A percentile compares a stretch with the other conserved stretches of the same genome.
Conservation (phyloP, 2,888 invertebrate genomes). For the Dryomyza anilis region DNA sequence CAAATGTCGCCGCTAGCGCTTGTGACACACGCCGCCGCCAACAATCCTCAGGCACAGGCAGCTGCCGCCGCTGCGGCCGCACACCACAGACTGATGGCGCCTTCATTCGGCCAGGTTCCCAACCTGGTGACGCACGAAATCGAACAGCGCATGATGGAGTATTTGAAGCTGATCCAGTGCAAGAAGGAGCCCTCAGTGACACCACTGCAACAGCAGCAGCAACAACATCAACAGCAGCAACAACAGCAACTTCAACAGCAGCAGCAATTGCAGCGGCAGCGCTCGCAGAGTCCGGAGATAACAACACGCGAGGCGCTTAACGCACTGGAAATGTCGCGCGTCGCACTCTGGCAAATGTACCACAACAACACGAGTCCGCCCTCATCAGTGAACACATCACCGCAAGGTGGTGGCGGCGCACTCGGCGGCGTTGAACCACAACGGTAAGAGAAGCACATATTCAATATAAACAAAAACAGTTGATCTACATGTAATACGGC, state of each 20-base stretch:
- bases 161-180: constrained; percentile 72
- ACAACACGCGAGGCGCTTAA: constrained; percentile 64
- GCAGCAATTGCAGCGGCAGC: constrained; percentile 43
- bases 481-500: background rate
- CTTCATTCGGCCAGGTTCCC: constrained; percentile 65
- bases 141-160: constrained; percentile 79
- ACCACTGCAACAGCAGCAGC: constrained; percentile 30
- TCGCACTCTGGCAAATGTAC: constrained; percentile 83
- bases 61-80: constrained; percentile 63
- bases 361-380: constrained; percentile 70
- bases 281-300: constrained; percentile 62
- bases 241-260: constrained; percentile 40
- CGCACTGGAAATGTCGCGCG: constrained; percentile 77
- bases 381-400: constrained; percentile 61
- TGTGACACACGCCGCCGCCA: constrained; percentile 65
- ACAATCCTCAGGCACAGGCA: constrained; percentile 63
- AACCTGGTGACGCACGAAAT: constrained; percentile 73
- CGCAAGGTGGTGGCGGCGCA: constrained; percentile 43
- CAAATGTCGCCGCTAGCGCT: constrained; percentile 81
- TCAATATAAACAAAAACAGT: background rate
- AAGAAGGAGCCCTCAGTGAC: constrained; percentile 55
- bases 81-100: constrained; percentile 59
- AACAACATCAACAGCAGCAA: constrained; percentile 43
- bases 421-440: constrained; percentile 56
- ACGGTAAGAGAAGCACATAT: constrained; percentile 49